Conservation (phyloP, 2,888 invertebrate genomes). For the Cephus nigrinus region DNA sequence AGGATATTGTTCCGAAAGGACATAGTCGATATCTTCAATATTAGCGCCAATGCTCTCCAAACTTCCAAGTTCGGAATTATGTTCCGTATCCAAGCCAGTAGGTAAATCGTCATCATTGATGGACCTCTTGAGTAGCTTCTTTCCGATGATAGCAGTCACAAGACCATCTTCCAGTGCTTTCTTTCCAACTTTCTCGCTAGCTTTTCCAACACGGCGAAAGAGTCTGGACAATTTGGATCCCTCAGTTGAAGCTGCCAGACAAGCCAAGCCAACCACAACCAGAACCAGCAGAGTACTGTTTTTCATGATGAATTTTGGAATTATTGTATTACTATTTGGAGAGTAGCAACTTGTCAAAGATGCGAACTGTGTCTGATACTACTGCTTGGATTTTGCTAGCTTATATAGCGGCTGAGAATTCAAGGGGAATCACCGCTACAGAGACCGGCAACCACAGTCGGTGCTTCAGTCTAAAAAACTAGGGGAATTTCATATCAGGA, state of each 20-base stretch:
- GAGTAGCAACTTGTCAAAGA: not conserved
- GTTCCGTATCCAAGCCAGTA: too few species aligned
- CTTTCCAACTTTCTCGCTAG: constrained; percentile 14
- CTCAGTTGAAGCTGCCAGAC: constrained; percentile 7
- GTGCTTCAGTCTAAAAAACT: not conserved
- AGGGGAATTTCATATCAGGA: not conserved
- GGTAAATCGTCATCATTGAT: not conserved
- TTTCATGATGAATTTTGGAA: constrained; percentile 5
- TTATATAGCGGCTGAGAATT: not conserved
- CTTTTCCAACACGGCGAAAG: constrained; percentile 10
- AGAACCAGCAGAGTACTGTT: constrained; percentile 7
- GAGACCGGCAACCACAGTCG: not conserved
- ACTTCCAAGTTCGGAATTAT: too few species aligned
- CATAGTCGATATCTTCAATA: too few species aligned
- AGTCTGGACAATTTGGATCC: constrained; percentile 8
- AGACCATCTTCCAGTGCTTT: constrained; percentile 15
- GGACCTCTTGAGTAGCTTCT: constrained; percentile 10
- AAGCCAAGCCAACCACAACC: constrained; percentile 6
- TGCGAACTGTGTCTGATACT: not conserved
- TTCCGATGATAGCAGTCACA: constrained; percentile 13
- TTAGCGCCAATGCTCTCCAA: too few species aligned
- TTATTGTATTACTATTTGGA: not conserved
- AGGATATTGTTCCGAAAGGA: too few species aligned
- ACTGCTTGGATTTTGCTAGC: not conserved
- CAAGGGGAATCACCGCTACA: not conserved